These are phyloP conservation scores for Balearica regulorum DNA, from an alignment of 2,797 vertebrate genomes.

Conservation along the genomic window DNA sequence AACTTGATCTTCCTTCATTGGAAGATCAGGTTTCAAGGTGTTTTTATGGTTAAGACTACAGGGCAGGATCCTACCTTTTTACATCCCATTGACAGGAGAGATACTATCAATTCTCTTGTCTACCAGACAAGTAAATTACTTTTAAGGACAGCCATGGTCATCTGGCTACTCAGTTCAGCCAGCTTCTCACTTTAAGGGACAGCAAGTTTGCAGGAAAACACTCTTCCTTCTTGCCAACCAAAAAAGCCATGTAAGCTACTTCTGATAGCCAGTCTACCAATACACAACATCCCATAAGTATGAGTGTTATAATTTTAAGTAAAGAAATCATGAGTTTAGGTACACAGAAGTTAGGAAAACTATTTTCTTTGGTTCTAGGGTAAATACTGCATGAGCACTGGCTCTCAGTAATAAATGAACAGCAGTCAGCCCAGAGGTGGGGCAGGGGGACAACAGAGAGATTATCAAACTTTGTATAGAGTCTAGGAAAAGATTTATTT, in stretches of 20 bases:
- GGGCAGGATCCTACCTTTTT: neutral
- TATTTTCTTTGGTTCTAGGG: neutral
- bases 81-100: neutral
- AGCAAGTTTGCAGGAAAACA: neutral
- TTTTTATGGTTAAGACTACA: neutral
- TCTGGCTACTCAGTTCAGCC: neutral
- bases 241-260: neutral
- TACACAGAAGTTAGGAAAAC: neutral
- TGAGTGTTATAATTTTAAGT: neutral
- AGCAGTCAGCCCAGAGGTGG: fast-evolving
- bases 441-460: neutral
- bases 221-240: neutral
- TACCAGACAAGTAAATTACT: neutral
- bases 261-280: neutral
- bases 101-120: neutral
- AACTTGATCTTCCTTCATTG: neutral
- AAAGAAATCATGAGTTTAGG: neutral
- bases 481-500: neutral
- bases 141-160: neutral
- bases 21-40: neutral
- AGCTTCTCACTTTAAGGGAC: neutral
- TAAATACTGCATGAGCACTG: neutral
- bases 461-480: neutral
- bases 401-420: neutral
- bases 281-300: neutral